Evolutionary conservation across 1,140 invertebrate species (phyloP), one percentile per base, ranked within the genome.

Genomic region (Meloidogyne floridensis): DNA sequence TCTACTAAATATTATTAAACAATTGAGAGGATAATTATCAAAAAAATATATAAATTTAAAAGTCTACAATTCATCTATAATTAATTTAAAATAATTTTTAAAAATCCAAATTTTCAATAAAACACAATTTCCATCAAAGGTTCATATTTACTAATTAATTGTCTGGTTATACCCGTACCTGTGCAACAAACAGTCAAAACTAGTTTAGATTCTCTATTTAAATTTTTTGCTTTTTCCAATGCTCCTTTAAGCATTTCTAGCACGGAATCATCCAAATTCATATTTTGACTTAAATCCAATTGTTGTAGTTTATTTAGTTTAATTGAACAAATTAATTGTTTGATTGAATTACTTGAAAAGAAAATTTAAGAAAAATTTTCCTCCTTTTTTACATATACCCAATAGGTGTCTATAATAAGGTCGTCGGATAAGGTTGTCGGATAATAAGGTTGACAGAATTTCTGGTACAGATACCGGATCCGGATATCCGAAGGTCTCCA

Each of bases 211-310:
- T 65, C 15, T 65, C 59, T 65, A 47, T 47, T 6, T 47, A 47
- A 47, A 6, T 47, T 47, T n/a, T n/a, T 65, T 65, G 59, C n/a
- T 8, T 65, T 65, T 65, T 65, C 59, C n/a, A 65, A n/a, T n/a
- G 2, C 3, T 18, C n/a, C n/a, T n/a, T 65, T 65, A 65, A 65
- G 15, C n/a, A 65, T n/a, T 65, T 92, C 80, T 8, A 92, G 84
- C 9, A 70, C 43, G 15, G 75, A 7, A 70, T 75, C 75, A 73
- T 72, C 77, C 32, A 79, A 71, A 72, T 79, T 79, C 77, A 65
- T 79, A 53, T 79, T 79, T 71, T 71, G 54, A 43, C 59, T 79
- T 18, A 79, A 18, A 47, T 79, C 77, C n/a, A 79, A 47, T 47
- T 79, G 77, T 42, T 15, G 13, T 72, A 79, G n/a, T 13, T 69